Evolutionary conservation across 2,797 vertebrate genomes (phyloP).

Genomic region (Bovichtus variegatus): DNA sequence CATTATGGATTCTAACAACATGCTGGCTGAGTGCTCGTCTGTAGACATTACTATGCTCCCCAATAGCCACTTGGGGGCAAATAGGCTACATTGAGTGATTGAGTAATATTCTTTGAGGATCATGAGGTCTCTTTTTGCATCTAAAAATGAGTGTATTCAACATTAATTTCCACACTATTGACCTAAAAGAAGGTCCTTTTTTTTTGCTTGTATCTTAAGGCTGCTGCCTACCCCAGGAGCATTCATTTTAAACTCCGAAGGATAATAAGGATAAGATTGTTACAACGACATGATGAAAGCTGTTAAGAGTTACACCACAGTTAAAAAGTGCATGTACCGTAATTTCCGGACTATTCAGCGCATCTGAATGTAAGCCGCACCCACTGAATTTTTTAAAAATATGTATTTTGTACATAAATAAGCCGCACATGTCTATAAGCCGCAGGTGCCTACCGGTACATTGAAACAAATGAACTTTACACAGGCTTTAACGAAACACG

Average conservation of each 20-base stretch:
- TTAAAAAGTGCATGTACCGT: background rate
- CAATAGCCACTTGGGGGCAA: conserved; percentile 17
- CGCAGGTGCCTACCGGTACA: no score
- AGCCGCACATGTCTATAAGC: no score
- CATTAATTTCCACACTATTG: background rate
- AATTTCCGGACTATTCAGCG: no score
- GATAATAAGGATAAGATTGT: background rate
- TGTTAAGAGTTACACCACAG: background rate
- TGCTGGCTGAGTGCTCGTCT: background rate
- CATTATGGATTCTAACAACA: background rate
- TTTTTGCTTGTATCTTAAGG: background rate
- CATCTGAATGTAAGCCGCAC: no score
- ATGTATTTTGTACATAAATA: no score
- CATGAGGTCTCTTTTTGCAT: background rate
- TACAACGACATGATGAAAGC: background rate
- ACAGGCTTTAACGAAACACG: no score
- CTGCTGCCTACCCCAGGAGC: background rate
- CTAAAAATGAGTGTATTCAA: background rate
- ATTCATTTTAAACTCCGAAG: background rate
- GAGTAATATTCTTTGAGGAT: background rate
- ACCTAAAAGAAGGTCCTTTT: background rate
- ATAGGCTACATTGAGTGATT: background rate
- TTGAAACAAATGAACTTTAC: no score
- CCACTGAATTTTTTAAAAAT: no score
- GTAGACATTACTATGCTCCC: background rate